phyloP scores from a whole-genome alignment of 2,797 vertebrate genomes.

The Hipposideros larvatus region DNA sequence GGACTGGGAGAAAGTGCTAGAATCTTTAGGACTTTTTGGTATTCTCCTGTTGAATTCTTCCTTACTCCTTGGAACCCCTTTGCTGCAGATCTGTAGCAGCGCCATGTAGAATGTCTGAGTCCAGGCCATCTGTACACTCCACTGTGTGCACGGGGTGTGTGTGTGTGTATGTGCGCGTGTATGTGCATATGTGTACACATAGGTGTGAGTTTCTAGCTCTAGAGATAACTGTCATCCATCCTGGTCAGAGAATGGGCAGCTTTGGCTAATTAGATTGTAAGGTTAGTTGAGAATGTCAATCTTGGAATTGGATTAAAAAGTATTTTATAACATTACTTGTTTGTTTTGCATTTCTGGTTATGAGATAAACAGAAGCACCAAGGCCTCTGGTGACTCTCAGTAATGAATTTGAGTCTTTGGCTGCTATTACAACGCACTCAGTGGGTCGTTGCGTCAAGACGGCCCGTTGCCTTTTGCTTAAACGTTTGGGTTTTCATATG shows the following conservation, averaged over 20 bases:
- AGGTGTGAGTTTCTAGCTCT: neutral
- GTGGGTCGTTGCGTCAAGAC: neutral
- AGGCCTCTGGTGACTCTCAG: neutral
- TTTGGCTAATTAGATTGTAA: neutral
- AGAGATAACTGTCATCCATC: neutral
- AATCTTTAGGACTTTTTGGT: neutral
- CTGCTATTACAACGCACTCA: neutral
- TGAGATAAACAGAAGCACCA: neutral
- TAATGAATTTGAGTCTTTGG: neutral
- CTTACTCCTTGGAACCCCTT: neutral
- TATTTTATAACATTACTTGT: neutral
- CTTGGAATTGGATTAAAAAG: neutral
- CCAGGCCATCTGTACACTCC: neutral
- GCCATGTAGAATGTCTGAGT: neutral
- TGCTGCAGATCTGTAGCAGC: neutral
- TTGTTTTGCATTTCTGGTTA: neutral
- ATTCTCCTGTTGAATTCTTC: neutral
- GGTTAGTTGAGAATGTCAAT: neutral
- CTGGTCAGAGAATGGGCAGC: neutral
- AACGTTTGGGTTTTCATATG: neutral
- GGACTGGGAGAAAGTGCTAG: neutral
- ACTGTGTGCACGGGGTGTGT: neutral
- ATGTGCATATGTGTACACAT: fast-evolving
- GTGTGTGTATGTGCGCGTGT: too few species aligned
- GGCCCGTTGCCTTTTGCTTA: neutral